Evolutionary conservation across 2,113 vertebrate genomes (phyloP), one percentile per base, ranked within the genome.

Genomic region (Calidris pygmaea): DNA sequence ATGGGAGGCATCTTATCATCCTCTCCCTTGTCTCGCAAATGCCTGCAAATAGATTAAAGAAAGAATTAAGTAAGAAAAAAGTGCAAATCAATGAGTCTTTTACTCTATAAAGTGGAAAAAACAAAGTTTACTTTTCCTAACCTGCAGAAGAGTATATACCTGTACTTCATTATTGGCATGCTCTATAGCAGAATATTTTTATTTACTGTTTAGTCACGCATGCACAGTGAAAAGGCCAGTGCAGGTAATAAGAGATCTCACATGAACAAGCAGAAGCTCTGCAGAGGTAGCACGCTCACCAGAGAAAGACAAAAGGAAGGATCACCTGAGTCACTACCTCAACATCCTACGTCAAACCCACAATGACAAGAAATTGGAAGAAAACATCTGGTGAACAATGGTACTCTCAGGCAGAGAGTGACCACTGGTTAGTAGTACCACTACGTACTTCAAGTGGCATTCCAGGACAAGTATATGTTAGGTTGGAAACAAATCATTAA

Each of bases 1-100:
- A 99, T 98, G 19, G 99, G 99, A 12, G 99, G 99, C 99, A 99
- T 99, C 96, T 99, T 99, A 96, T 99, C 99, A 97, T 99, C 99
- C 89, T 99, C 99, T 83, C 99, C 99, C 95, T 99, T 99, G 97
- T 99, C 99, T 97, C 99, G 97, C n/a, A 99, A 98, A 92, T 98
- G 99, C 82, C 99, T 99, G 91, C 14, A 95, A 97, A 79, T 0
- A 90, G 47, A 72, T 84, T 48, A 56, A 79, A 90, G 26, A 45
- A 81, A 75, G 4, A 55, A 79, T 41, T 32, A 58, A 84, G 9
- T 53, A 62, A 29, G 17, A 26, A 39, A 87, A 63, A 86, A 75
- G 21, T 18, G 34, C 15, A 13, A 17, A 75, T 27, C 32, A 60
- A 59, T 0, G 3, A 45, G 53, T 2, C 23, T 72, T 81, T 92